phyloP scores from a whole-genome alignment of 2,797 vertebrate species.

The Lutjanus argentimaculatus region DNA sequence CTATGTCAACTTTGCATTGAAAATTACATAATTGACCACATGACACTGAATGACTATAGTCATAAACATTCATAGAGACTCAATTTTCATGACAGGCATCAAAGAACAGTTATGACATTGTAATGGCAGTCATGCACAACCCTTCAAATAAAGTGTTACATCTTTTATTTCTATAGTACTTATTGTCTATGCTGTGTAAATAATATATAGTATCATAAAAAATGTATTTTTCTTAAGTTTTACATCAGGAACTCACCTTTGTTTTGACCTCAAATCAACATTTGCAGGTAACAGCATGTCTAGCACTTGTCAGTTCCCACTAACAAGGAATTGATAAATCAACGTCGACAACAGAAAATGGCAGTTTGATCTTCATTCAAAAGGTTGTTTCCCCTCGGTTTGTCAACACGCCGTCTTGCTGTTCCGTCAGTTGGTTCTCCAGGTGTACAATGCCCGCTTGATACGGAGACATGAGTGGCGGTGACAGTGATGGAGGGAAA shows the following conservation, averaged over 20 bases:
- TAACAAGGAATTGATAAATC: slow-evolving; percentile 66
- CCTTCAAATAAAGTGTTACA: too few species aligned
- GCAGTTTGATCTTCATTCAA: slow-evolving; percentile 70
- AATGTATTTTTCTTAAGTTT: not conserved
- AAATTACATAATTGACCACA: too few species aligned
- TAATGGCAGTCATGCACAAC: too few species aligned
- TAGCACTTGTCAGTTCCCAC: slow-evolving; percentile 49
- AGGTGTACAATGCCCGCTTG: slow-evolving; percentile 64
- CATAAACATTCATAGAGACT: too few species aligned
- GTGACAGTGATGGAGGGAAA: slow-evolving; percentile 82
- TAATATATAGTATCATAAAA: slow-evolving; percentile 12
- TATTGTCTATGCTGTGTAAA: not conserved
- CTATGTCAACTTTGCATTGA: too few species aligned
- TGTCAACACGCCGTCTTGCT: slow-evolving; percentile 60
- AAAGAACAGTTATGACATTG: too few species aligned
- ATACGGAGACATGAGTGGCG: slow-evolving; percentile 64
- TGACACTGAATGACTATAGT: too few species aligned
- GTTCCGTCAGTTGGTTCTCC: slow-evolving; percentile 63
- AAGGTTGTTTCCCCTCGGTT: slow-evolving; percentile 67
- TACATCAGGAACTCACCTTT: slow-evolving; percentile 19
- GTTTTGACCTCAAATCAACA: slow-evolving; percentile 34
- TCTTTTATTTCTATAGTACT: too few species aligned
- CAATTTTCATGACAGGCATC: too few species aligned
- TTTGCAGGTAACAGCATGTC: slow-evolving; percentile 41
- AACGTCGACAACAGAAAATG: slow-evolving; percentile 64